Evolutionary conservation across 2,113 vertebrate species (phyloP).

Genomic region (Dendrocopos noguchii): DNA sequence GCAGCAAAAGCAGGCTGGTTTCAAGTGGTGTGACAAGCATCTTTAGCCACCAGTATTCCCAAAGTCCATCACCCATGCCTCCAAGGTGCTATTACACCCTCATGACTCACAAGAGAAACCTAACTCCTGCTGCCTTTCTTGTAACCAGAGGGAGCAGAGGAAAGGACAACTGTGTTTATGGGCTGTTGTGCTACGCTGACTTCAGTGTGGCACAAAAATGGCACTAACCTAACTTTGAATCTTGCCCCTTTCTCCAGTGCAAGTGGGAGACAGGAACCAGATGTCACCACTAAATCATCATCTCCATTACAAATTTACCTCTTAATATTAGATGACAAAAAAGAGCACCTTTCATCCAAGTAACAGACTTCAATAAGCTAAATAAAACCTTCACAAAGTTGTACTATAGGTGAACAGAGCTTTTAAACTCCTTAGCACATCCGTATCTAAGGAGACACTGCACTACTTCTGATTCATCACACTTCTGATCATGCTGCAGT

Average conservation of each 20-base stretch:
- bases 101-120: not conserved
- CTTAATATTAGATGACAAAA: not conserved
- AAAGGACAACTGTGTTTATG: not conserved
- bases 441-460: not conserved
- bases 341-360: not conserved
- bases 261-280: not conserved
- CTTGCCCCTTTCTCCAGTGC: not conserved
- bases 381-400: not conserved
- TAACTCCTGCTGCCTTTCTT: not conserved
- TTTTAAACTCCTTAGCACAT: not conserved
- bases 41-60: not conserved
- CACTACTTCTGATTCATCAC: not conserved
- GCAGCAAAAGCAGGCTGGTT: not conserved
- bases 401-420: not conserved
- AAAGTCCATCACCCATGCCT: not conserved
- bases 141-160: slow-evolving; percentile 12
- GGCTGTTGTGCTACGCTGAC: not conserved
- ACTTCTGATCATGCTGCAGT: not conserved
- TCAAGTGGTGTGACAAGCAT: not conserved
- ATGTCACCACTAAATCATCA: not conserved
- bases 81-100: not conserved
- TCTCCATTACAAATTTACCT: not conserved
- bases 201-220: not conserved
- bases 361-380: not conserved
- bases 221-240: not conserved